Base-by-base conservation (phyloP, 2,797 vertebrate genomes). In the Peromyscus melanophrys region DNA sequence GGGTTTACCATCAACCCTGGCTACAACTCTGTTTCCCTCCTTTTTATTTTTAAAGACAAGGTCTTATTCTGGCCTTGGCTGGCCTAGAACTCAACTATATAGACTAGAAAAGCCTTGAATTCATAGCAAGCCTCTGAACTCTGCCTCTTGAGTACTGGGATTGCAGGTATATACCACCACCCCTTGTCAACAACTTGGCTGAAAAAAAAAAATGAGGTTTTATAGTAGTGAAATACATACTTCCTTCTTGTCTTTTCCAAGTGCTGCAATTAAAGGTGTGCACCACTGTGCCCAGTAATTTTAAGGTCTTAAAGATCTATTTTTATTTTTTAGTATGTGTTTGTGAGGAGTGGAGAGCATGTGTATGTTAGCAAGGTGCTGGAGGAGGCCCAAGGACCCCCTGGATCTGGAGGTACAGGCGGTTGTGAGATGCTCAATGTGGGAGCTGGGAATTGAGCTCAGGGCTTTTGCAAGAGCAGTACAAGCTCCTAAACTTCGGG, bases 191-290 rank as follows among this genome's bases (percentile, higher is more conserved):
- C 14, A 92, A 55, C 14, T 78, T 93, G 29, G 57, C 78, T 73
- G 52, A n/a, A 1, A 2, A 27, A 13, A n/a, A 40, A 59, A 95
- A 81, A 59, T 4, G 73, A 63, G 4, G 16, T 69, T 96, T 96
- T 89, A 43, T 34, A 93, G 6, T 87, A 91, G 55, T 78, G 65
- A 96, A 88, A 96, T 46, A 88, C 23, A 46, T 78, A 37, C 43
- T 65, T 61, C 63, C 43, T 88, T 92, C 34, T 94, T 87, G 29
- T 89, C 94, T 89, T 46, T 57, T 7, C n/a, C n/a, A 55, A n/a
- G 49, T n/a, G 17, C 31, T 80, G 52, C 12, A 78, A 59, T 82
- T 59, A 37, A 82, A 27, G 37, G 55, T 4, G 23, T 59, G n/a
- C 7, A 61, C 37, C n/a, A 17, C 4, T 14, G 11, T 10, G 13